Evolutionary conservation across 2,888 invertebrate species (phyloP), one percentile per base, ranked within the genome.

Genomic region (Hypolimnas misippus): DNA sequence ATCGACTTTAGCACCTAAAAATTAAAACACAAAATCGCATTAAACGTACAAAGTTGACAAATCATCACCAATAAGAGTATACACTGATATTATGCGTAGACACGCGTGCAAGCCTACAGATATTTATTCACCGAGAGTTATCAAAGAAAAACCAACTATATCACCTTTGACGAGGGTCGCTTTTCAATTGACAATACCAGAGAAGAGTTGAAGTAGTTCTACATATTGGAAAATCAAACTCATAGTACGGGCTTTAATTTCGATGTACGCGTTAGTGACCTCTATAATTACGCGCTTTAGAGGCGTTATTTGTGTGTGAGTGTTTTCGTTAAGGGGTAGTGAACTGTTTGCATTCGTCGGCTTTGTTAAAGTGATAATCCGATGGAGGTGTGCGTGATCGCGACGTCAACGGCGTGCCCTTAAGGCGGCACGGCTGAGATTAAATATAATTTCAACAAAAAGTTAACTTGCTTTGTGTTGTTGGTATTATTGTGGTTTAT

Each of bases 61-160:
- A 87, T 88, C 89, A 90, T 88, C 87, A 79, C 77, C 79, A 76
- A 78, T 81, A 79, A 78, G 73, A 82, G 82, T 84, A 83, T 85
- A 77, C 85, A 84, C 82, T 82, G 81, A 89, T 85, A 89, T 89
- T 90, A 90, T 90, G 90, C 90, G 82, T 79, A 82, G 87, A 84
- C 90, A 90, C 88, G 89, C 84, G 82, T 79, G 72, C 74, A 71
- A 62, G 59, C 67, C 67, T 65, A 65, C 62, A 65, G 69, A 68
- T 72, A 69, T 73, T 73, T 73, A 69, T 70, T 62, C 58, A 67
- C 61, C 66, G 49, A 21, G 53, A 40, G 4, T 21, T 46, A 6
- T 25, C 73, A 76, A 65, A 66, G 69, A 44, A 78, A 80, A 78
- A 67, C 65, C 66, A 16, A 69, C 76, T 69, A 67, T 82, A 76